Base-by-base conservation (phyloP, 2,888 invertebrate genomes). In the Phengaris arion region DNA sequence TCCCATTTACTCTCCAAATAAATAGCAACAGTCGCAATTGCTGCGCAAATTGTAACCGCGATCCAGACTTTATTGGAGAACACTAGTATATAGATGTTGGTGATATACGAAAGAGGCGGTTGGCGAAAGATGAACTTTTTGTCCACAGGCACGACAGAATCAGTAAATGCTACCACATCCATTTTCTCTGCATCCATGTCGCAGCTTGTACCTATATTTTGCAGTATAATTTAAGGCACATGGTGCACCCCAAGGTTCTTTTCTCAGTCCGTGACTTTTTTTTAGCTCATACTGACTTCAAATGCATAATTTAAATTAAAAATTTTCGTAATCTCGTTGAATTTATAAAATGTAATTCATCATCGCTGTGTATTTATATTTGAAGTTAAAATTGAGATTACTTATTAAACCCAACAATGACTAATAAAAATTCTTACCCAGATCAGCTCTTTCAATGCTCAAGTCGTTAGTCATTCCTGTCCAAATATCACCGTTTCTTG, bases 51-150 rank as follows among this genome's bases (percentile, higher is more conserved):
- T 1, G 88, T 87, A 46, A 92, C 87, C 0, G 94, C 92, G 8
- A 94, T 81, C 96, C 96, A 96, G 4, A 96, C 96, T 2, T 86
- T 85, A 0, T 82, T 85, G 2, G 94, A 90, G 84, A 96, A 96
- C 0, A 96, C 95, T 68, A 96, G 86, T 2, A 93, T 91, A 86
- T 95, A 96, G 75, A 96, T 94, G 80, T 96, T 96, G 68, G 94
- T 87, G 0, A 95, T 94, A 78, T 94, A 94, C 0, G 96, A 95
- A 0, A 96, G 87, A 0, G 95, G 94, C 0, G 96, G 96, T 81
- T 95, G 94, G 0, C 95, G 94, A 84, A 96, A 96, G 77, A 96
- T 85, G 82, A 96, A 95, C 59, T 90, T 89, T 0, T 87, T 84
- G 4, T 81, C 84, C 46, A 93, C 92, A 1, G 90, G 91, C 0